Evolutionary conservation across 2,797 vertebrate species (phyloP).

Genomic region (Falco columbarius): DNA sequence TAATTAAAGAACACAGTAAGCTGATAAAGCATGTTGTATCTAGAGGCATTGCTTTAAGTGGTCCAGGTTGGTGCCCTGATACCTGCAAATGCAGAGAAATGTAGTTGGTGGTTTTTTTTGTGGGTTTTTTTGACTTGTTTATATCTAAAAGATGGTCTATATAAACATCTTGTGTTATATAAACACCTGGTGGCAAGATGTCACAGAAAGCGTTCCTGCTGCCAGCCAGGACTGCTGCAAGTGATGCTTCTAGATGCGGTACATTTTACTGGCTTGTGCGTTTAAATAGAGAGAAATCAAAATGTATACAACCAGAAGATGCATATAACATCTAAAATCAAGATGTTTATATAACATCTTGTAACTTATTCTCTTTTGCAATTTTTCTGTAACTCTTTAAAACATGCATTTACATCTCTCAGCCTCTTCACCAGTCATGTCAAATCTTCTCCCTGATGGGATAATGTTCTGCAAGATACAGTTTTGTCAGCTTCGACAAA

Average conservation of each 20-base stretch:
- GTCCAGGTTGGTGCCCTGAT: neutral
- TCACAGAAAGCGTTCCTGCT: neutral
- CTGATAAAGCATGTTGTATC: neutral
- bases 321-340: neutral
- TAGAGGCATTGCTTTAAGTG: neutral
- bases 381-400: neutral
- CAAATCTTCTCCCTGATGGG: neutral
- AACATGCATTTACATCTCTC: neutral
- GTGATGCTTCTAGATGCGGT: neutral
- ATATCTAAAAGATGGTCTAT: neutral
- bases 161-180: neutral
- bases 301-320: neutral
- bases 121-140: no score
- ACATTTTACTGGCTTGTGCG: neutral
- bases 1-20: neutral
- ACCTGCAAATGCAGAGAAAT: neutral
- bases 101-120: no score
- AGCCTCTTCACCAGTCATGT: neutral
- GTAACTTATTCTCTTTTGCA: neutral
- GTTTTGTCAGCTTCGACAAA: neutral
- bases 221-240: neutral
- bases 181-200: neutral
- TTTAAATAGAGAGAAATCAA: neutral
- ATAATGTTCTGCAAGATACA: neutral
- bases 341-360: neutral